Evolutionary conservation across 2,797 vertebrate species (phyloP), one percentile per base, ranked within the genome.

Genomic region (Propithecus perrieri): DNA sequence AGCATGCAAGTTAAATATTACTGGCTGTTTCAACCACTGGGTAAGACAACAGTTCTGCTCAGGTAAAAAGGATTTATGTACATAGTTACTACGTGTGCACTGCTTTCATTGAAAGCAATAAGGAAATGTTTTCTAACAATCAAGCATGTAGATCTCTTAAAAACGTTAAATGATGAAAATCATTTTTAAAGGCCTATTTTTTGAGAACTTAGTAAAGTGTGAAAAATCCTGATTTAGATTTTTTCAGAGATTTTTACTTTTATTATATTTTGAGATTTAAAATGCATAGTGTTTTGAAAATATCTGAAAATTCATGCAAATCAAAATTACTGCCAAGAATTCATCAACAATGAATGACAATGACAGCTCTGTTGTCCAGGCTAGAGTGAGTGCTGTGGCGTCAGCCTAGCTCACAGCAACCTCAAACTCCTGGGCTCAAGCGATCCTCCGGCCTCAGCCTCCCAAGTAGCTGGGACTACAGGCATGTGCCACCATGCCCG

Each of bases 1-100:
- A 97, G 84, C 72, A 79, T 46, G 88, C 14, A 88, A 95, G 85
- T 97, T 97, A 98, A 97, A 98, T 98, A 91, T 96, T 94, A 90
- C 90, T 96, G 67, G 91, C 92, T 96, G 53, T 97, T 96, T 83
- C 83, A 97, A 95, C 85, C 96, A 95, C 97, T 95, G 95, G 95
- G 38, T 96, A 93, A 96, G 50, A 94, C n/a, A 97, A 88, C 80
- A 97, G 92, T 97, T 97, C 65, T 95, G 53, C 48, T 67, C 38
- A 1, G 28, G 35, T 72, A 38, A 80, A 96, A 92, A 61, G 98
- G 96, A 98, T 97, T 96, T 97, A 95, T 84, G 57, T 46, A 3
- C 85, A 74, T 80, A 96, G 69, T 98, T 96, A 86, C 83, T 69
- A 61, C 61, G 22, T 69, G 57, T 65, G 22, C 2, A 63, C 76